Evolutionary conservation across 2,113 vertebrate species (phyloP).

Genomic region (Halcyon malimbica): DNA sequence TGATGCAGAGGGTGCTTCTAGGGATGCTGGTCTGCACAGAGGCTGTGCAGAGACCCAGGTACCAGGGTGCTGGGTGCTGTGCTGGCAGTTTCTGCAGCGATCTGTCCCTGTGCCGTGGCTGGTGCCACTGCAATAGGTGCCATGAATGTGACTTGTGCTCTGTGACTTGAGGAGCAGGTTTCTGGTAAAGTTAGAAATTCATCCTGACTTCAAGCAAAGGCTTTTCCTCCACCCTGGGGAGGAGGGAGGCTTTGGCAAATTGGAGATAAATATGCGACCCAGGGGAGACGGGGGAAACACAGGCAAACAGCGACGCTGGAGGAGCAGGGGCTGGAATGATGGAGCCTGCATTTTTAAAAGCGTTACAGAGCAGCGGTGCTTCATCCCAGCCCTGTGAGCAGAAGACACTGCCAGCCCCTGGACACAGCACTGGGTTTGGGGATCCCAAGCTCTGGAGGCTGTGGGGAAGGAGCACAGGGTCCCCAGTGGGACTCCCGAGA

Average conservation of each 20-base stretch:
- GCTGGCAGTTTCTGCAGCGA: background rate
- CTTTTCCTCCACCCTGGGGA: slow-evolving; percentile 14
- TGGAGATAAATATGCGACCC: slow-evolving; percentile 33
- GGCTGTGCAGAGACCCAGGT: background rate
- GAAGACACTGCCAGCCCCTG: background rate
- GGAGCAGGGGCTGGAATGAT: background rate
- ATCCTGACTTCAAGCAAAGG: background rate
- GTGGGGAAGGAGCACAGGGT: background rate
- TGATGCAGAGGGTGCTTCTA: background rate
- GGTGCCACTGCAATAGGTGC: accelerated
- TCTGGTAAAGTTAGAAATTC: background rate
- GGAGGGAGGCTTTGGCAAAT: slow-evolving; percentile 17
- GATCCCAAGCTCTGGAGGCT: background rate
- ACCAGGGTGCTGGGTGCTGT: background rate
- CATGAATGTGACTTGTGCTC: background rate
- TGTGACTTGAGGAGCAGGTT: background rate
- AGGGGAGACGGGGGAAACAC: background rate
- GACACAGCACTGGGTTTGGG: background rate
- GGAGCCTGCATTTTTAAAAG: background rate
- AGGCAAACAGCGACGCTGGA: background rate
- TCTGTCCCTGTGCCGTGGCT: background rate
- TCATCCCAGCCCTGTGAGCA: background rate
- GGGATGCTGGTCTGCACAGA: background rate
- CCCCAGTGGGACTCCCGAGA: accelerated
- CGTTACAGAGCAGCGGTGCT: background rate